Percentiles rank a stretch among this genome's conserved stretches.
Conservation (phyloP, 2,113 vertebrate genomes). For the Pyxicephalus adspersus region DNA sequence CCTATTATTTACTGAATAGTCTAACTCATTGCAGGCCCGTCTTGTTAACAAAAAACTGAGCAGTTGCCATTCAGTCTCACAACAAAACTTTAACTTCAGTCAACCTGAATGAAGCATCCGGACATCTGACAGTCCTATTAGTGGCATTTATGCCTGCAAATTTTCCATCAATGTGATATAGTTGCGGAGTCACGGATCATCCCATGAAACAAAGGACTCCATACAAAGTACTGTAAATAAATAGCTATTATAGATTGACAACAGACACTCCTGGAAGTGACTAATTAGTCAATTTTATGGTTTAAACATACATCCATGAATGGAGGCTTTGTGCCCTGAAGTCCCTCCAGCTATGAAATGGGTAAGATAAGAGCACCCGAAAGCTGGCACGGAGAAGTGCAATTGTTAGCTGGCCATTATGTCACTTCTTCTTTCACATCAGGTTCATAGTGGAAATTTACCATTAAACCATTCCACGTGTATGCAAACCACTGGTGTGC, state of each 20-base stretch:
- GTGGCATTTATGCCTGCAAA: no score
- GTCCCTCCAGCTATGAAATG: not conserved
- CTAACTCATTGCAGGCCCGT: no score
- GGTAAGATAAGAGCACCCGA: not conserved
- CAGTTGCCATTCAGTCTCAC: no score
- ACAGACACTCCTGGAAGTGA: not conserved
- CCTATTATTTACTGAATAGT: no score
- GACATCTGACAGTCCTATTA: no score
- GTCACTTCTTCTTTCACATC: no score
- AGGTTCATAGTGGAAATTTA: not conserved
- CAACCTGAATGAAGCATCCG: no score
- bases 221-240: not conserved
- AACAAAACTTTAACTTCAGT: no score
- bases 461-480: not conserved
- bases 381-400: not conserved
- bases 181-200: not conserved
- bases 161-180: no score
- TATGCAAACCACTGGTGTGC: not conserved
- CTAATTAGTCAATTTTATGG: not conserved
- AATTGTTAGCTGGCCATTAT: not conserved
- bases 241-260: not conserved
- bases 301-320: not conserved
- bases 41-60: no score
- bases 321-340: not conserved
- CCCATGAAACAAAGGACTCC: not conserved